These are phyloP conservation scores for Meta bourneti DNA, from an alignment of 2,888 invertebrate genomes.

Conservation along the genomic window DNA sequence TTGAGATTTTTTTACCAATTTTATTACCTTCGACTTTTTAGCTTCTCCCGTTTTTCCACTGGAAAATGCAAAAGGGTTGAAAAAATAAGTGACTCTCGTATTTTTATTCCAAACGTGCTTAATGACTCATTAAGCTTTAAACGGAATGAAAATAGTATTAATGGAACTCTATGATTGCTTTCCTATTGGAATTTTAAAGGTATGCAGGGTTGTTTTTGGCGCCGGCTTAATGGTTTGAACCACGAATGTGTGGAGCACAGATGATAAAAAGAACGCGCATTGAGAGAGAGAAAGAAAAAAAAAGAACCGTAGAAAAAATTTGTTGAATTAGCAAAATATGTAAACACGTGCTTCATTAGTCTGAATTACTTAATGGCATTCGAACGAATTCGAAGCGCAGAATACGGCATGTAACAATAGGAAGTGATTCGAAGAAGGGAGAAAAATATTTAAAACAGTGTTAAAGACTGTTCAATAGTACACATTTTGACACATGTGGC, in stretches of 20 bases:
- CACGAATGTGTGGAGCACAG: conserved; percentile 36
- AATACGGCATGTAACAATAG: not conserved
- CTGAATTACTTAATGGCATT: not conserved
- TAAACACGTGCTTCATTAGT: conserved; percentile 1
- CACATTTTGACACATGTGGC: no score
- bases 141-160: conserved; percentile 57
- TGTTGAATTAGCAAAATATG: not conserved
- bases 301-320: not conserved
- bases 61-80: conserved; percentile 6
- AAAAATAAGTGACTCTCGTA: conserved; percentile 35
- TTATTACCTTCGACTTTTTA: conserved; percentile 39
- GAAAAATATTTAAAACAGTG: not conserved
- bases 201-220: conserved; percentile 43
- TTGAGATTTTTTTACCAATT: conserved; percentile 35
- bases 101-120: conserved; percentile 17
- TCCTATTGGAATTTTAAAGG: conserved; percentile 30
- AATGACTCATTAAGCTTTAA: conserved; percentile 68
- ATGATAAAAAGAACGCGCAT: conserved; percentile 7
- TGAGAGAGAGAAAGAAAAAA: conserved; percentile 3
- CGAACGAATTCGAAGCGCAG: no score
- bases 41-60: conserved; percentile 14
- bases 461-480: no score
- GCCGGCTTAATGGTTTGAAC: conserved; percentile 40
- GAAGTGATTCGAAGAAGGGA: not conserved
- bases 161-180: conserved; percentile 49